These are phyloP conservation scores for Drosophila pectinifera DNA, from an alignment of 1,140 invertebrate genomes.

Conservation along the genomic window DNA sequence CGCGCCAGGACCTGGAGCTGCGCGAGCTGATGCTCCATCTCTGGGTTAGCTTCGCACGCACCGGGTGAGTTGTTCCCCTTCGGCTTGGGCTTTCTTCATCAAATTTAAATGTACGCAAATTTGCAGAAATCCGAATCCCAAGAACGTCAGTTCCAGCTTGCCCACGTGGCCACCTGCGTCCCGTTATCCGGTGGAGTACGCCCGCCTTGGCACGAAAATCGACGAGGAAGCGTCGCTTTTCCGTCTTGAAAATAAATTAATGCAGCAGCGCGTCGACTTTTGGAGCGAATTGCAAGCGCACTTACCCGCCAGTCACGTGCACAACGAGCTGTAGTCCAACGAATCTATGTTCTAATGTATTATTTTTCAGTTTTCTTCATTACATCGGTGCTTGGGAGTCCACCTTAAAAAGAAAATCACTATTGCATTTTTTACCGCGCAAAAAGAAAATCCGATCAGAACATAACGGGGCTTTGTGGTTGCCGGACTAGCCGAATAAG, in stretches of 20 bases:
- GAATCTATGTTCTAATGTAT: slow-evolving; percentile 41
- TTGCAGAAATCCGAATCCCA: slow-evolving; percentile 86
- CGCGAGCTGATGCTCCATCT: slow-evolving; percentile 87
- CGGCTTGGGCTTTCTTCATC: too few species aligned
- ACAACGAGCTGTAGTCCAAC: slow-evolving; percentile 38
- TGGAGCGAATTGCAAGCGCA: slow-evolving; percentile 69
- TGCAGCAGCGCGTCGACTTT: slow-evolving; percentile 72
- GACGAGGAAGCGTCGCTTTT: slow-evolving; percentile 34
- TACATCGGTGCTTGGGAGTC: not conserved
- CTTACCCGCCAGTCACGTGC: slow-evolving; percentile 44
- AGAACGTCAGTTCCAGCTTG: slow-evolving; percentile 54
- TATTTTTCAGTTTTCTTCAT: slow-evolving; percentile 2
- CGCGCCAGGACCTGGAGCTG: slow-evolving; percentile 85
- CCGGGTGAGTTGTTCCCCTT: slow-evolving; percentile 86
- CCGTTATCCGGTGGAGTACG: slow-evolving; percentile 84
- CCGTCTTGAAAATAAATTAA: slow-evolving; percentile 53
- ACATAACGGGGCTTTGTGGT: slow-evolving; percentile 6
- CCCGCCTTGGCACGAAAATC: slow-evolving; percentile 84
- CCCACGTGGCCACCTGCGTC: slow-evolving; percentile 85
- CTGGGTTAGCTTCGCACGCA: slow-evolving; percentile 90
- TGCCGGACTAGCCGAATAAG: not conserved
- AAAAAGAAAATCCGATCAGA: not conserved
- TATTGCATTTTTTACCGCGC: not conserved
- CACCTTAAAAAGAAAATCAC: not conserved
- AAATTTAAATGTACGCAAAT: not conserved